phyloP scores from a whole-genome alignment of 2,888 invertebrate species.

The Linnaemya vulpina region DNA sequence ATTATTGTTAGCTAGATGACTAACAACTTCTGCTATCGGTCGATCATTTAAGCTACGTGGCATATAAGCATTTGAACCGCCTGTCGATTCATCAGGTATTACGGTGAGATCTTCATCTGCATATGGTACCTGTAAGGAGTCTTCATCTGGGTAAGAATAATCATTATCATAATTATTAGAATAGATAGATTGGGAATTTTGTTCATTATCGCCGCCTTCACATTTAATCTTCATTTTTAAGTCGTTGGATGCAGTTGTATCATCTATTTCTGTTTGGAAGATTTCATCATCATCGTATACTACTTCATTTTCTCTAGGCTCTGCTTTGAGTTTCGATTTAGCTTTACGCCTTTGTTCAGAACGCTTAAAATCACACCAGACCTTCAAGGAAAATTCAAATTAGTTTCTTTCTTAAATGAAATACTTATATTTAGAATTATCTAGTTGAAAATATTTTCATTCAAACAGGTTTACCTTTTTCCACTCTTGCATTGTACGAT shows the following conservation, averaged over 20 bases:
- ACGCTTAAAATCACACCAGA: conserved; percentile 65
- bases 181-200: conserved; percentile 38
- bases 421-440: background rate
- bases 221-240: conserved; percentile 14
- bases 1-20: background rate
- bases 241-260: background rate
- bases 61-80: background rate
- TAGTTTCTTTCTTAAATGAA: background rate
- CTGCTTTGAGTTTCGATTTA: conserved; percentile 3
- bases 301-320: background rate
- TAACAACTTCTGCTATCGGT: background rate
- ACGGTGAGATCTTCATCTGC: background rate
- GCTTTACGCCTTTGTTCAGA: conserved; percentile 30
- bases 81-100: conserved; percentile 39
- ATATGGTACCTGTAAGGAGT: background rate
- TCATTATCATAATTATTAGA: conserved; percentile 52
- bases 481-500: conserved; percentile 63
- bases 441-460: background rate
- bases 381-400: conserved; percentile 29
- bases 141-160: conserved; percentile 53
- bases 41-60: background rate
- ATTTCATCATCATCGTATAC: conserved; percentile 1
- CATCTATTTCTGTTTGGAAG: background rate
- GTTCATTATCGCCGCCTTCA: conserved; percentile 30
- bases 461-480: conserved; percentile 55